phyloP scores from a whole-genome alignment of 2,113 vertebrate genomes.

The Isichthys henryi region DNA sequence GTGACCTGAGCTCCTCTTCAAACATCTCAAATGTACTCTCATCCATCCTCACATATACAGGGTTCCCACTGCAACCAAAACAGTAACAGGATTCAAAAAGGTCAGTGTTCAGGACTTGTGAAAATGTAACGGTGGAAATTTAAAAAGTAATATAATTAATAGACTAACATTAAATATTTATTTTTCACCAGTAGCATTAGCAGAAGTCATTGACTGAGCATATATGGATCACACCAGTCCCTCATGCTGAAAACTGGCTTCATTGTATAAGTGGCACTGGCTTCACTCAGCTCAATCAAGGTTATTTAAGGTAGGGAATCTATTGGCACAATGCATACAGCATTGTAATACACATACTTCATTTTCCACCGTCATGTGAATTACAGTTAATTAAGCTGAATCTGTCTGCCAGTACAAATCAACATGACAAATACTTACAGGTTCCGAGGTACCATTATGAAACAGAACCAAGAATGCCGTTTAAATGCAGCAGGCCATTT shows the following conservation, averaged over 20 bases:
- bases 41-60: constrained; percentile 50
- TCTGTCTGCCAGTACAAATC: neutral
- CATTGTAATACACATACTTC: neutral
- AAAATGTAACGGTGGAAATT: neutral
- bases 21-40: constrained; percentile 63
- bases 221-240: neutral
- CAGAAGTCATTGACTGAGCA: neutral
- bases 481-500: neutral
- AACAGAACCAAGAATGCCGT: neutral
- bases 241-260: neutral
- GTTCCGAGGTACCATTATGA: neutral
- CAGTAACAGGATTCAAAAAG: neutral
- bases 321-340: neutral
- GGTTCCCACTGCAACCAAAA: neutral
- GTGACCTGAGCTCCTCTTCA: constrained; percentile 56
- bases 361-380: neutral
- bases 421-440: neutral
- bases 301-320: neutral
- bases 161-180: neutral
- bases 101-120: neutral
- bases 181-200: neutral
- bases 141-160: neutral
- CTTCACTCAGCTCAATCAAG: neutral
- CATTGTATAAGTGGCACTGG: too few relatives aligned
- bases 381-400: neutral